phyloP scores from a whole-genome alignment of 2,797 vertebrate species.

The Monodelphis domestica region DNA sequence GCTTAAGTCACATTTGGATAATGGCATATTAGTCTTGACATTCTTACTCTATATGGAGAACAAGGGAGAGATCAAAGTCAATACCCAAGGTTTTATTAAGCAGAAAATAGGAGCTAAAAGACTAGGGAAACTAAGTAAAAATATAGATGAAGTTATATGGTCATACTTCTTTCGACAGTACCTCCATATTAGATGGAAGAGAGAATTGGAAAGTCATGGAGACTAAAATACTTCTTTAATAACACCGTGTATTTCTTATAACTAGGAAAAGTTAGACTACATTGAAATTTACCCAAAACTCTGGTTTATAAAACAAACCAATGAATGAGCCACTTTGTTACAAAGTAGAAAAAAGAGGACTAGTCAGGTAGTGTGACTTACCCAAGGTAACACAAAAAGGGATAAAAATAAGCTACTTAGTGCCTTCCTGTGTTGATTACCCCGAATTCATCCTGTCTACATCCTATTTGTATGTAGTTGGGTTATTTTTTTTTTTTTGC shows the following conservation, averaged over 20 bases:
- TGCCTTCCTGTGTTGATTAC: neutral
- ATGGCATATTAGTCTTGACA: neutral
- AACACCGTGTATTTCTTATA: neutral
- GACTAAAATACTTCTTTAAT: neutral
- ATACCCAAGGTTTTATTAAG: neutral
- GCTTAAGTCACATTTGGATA: neutral
- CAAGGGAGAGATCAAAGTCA: neutral
- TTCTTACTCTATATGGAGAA: neutral
- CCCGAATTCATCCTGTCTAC: neutral
- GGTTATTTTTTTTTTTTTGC: too few relatives aligned
- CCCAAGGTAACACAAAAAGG: too few relatives aligned
- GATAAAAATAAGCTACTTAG: neutral
- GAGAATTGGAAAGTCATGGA: neutral
- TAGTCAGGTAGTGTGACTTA: too few relatives aligned
- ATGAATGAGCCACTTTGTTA: neutral
- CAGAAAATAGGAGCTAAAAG: neutral
- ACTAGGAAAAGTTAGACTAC: neutral
- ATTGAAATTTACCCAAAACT: neutral
- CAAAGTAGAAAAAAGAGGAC: neutral
- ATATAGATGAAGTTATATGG: neutral
- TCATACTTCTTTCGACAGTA: fast-evolving
- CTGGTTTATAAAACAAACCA: neutral
- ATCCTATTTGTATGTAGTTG: neutral
- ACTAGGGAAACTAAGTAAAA: neutral
- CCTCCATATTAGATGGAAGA: neutral